Evolutionary conservation across 2,888 invertebrate genomes (phyloP), one percentile per base, ranked within the genome.

Genomic region (Callyntrura guangdongensis): DNA sequence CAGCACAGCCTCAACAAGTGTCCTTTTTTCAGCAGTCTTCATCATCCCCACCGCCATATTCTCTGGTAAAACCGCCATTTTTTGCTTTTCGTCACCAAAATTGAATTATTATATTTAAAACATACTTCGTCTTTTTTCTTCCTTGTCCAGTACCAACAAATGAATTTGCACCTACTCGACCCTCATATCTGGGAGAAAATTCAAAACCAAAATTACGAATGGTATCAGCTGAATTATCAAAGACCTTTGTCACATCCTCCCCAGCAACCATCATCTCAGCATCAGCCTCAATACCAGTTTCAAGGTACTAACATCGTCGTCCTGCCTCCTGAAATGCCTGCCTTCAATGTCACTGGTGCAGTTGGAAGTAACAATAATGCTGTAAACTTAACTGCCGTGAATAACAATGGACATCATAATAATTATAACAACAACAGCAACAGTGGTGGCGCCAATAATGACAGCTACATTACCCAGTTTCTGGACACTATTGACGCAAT

Each of bases 121-220:
- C 1, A 69, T 69, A 0, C 0, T 36, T 36, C 3, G 20, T 17
- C n/a, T 20, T 20, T 61, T 61, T 2, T 61, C 17, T 20, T n/a
- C n/a, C n/a, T 5, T 72, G 5, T 8, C 17, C 45, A 72, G 72
- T 72, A 72, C 22, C 22, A 72, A 8, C 72, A 72, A 20, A 0
- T 72, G 0, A 45, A 72, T 72, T 45, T 72, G 8, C 45, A 72
- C 45, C 45, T 72, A 0, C 17, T 72, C 45, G 72, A 72, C 4
- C 47, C 36, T 4, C 17, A 72, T 0, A 17, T 17, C 0, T 72
- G 72, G 72, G 72, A 72, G 8, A 72, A 72, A 17, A 0, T 47
- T 17, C 72, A 45, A 8, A 17, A 45, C n/a, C 72, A 45, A 72
- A 72, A 36, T 4, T 0, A 27, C 6, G 45, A 36, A 36, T 72